Conservation (phyloP, 2,888 invertebrate species). For the Stratiomys singularior region DNA sequence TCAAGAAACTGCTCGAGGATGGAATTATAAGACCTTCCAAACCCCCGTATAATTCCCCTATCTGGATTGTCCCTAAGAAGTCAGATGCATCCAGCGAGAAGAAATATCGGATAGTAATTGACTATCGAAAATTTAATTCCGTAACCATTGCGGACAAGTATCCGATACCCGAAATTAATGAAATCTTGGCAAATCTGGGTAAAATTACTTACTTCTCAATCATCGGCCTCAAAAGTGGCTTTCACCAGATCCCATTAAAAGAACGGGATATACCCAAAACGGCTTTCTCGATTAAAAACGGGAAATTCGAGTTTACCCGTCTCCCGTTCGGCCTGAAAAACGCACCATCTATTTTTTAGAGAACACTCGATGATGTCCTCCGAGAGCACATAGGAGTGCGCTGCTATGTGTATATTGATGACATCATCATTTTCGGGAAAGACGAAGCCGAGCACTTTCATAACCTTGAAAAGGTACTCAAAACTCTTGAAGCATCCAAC, state of each 20-base stretch:
- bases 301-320: neutral
- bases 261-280: neutral
- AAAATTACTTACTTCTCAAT: neutral
- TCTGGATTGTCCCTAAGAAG: too few relatives aligned
- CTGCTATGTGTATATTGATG: neutral
- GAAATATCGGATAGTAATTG: neutral
- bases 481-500: neutral
- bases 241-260: neutral
- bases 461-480: neutral
- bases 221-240: conserved; percentile 12
- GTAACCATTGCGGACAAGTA: neutral
- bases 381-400: neutral
- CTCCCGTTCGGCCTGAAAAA: neutral
- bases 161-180: conserved; percentile 3
- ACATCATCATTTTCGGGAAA: neutral
- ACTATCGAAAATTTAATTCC: neutral
- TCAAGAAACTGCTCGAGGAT: too few relatives aligned
- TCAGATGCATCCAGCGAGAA: too few relatives aligned
- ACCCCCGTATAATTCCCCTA: too few relatives aligned
- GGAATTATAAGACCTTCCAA: too few relatives aligned
- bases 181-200: neutral
- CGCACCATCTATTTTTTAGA: neutral
- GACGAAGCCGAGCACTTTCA: too few relatives aligned
- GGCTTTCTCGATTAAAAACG: neutral
- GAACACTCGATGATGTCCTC: neutral